Base-by-base conservation (phyloP, 2,888 invertebrate species). In the Auanema sp. region DNA sequence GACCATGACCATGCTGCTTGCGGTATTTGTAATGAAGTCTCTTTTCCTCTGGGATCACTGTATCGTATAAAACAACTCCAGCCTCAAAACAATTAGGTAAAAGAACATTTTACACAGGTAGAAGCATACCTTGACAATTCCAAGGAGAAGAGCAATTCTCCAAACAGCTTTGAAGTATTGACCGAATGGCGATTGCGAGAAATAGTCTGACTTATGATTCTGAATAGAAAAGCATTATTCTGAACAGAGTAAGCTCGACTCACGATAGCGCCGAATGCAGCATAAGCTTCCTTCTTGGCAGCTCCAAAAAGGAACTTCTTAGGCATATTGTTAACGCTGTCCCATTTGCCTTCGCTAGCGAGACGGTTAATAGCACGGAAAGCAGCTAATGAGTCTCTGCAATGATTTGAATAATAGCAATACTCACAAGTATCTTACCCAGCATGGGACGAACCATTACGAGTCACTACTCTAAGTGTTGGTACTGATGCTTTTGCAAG, bases 291-390 rank as follows among this genome's bases (percentile, higher is more conserved):
- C 49, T 69, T 60, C 56, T 76, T 76, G 42, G 72, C 71, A 1
- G 58, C 25, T 16, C 76, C 76, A 51, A 62, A 71, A 43, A 76
- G 64, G 62, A 72, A 75, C 64, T 73, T 58, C 55, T 75, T 73
- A 33, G 79, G 78, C 43, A 58, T 66, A 60, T 79, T 79, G 66
- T 79, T 77, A 62, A 79, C 65, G 53, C 68, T 75, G 52, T 79
- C 78, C 79, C 79, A 79, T 62, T 79, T 78, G 51, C 79, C 79
- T 60, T 77, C 75, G 51, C 72, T 69, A 8, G 71, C 77, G 18
- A 78, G 70, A 41, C 72, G 65, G 68, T 79, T 79, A 61, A 79
- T 78, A 56, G 77, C 72, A 56, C 71, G 69, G 71, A 76, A 78
- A 16, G 73, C 60, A 11, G 66, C 61, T 41, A 57, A 8, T 33